Conservation (phyloP, 2,113 vertebrate genomes). For the Notechis scutatus region DNA sequence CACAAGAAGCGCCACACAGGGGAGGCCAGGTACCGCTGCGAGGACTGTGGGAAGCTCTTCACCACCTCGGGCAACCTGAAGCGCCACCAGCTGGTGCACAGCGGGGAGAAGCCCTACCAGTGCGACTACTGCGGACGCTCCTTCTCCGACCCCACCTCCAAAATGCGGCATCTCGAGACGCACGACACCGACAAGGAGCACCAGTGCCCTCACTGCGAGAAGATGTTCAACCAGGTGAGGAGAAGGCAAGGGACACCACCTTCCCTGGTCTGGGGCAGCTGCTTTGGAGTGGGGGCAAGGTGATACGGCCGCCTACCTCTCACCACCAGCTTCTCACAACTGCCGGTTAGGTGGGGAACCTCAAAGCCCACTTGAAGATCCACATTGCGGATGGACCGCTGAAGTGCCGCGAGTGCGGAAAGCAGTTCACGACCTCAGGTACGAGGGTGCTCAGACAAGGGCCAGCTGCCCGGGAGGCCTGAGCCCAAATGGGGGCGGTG, state of each 20-base stretch:
- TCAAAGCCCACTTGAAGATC: constrained; percentile 95
- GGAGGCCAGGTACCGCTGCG: constrained; percentile 90
- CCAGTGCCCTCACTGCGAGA: constrained; percentile 95
- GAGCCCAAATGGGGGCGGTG: neutral
- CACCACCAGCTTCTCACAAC: neutral
- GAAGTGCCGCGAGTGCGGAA: constrained; percentile 95
- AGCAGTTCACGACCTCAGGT: constrained; percentile 99
- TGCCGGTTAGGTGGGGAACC: constrained; percentile 82
- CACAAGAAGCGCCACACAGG: constrained; percentile 97
- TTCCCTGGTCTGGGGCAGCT: fast-evolving
- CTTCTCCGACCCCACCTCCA: constrained; percentile 96
- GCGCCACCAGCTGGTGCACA: constrained; percentile 96
- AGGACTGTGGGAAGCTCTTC: constrained; percentile 92
- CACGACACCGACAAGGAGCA: constrained; percentile 95
- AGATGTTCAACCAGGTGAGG: constrained; percentile 94
- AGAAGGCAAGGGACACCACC: too few species aligned
- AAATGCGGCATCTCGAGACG: constrained; percentile 96
- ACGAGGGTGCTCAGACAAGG: fast-evolving
- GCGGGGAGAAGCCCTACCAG: constrained; percentile 93
- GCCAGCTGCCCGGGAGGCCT: neutral
- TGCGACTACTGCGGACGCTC: constrained; percentile 92
- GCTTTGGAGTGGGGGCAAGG: fast-evolving
- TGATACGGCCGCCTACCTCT: neutral
- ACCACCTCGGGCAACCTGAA: constrained; percentile 96
- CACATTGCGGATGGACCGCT: constrained; percentile 91